phyloP scores from a whole-genome alignment of 2,888 invertebrate genomes.

The Tetragnatha montana region DNA sequence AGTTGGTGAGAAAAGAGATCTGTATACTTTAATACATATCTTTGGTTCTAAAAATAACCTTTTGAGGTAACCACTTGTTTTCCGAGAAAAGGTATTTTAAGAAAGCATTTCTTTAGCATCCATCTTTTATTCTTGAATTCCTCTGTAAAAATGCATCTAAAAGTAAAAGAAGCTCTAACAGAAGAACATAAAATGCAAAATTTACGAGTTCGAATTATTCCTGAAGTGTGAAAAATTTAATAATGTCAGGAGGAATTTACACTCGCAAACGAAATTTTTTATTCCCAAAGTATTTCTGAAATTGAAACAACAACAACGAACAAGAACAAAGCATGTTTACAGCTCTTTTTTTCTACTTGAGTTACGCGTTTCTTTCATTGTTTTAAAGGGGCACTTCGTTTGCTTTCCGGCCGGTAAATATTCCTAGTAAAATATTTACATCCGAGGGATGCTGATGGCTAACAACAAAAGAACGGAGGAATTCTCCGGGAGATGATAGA shows the following conservation, averaged over 20 bases:
- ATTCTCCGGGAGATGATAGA: slow-evolving; percentile 15
- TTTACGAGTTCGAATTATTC: background rate
- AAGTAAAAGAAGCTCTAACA: background rate
- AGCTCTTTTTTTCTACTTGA: background rate
- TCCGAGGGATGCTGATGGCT: background rate
- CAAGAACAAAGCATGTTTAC: background rate
- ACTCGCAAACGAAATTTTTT: background rate
- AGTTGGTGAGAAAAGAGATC: too few relatives aligned
- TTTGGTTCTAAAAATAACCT: too few relatives aligned
- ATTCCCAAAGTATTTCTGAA: background rate
- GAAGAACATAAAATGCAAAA: background rate
- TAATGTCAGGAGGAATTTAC: background rate
- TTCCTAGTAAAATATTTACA: slow-evolving; percentile 34
- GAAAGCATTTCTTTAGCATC: too few relatives aligned
- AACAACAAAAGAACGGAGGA: background rate
- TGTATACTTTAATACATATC: too few relatives aligned
- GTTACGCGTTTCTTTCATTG: slow-evolving; percentile 1
- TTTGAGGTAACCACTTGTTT: too few relatives aligned
- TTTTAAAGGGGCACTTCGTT: background rate
- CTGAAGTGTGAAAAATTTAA: background rate
- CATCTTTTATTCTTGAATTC: too few relatives aligned
- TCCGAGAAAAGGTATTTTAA: too few relatives aligned
- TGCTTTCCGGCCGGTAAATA: slow-evolving; percentile 11
- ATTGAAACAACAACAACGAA: background rate
- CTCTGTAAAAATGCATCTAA: background rate